Percentiles rank a stretch among this genome's conserved stretches.
Conservation (phyloP, 2,797 vertebrate species). For the Ispidina lecontei region DNA sequence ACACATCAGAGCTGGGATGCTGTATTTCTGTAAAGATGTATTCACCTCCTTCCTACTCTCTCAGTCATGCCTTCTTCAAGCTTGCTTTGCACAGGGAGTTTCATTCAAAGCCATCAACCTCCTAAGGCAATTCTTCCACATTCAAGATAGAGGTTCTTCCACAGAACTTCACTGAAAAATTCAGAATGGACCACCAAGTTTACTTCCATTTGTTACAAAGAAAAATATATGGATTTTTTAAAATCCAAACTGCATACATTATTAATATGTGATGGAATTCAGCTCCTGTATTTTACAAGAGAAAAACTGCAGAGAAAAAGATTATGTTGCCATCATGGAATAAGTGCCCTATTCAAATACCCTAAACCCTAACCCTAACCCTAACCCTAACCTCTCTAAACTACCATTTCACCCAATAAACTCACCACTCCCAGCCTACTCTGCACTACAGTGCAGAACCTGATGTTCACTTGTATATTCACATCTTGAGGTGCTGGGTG, state of each 20-base stretch:
- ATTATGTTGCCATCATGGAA: background rate
- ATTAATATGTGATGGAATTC: background rate
- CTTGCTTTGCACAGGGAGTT: background rate
- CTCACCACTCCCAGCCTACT: background rate
- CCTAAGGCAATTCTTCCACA: background rate
- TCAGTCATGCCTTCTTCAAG: background rate
- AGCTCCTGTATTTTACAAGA: background rate
- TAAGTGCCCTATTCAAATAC: background rate
- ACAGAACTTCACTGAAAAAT: background rate
- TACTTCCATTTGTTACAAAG: background rate
- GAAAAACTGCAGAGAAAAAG: constrained; percentile 30
- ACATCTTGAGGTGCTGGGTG: background rate
- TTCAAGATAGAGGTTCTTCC: background rate
- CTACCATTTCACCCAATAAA: background rate
- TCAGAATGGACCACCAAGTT: background rate
- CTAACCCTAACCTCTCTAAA: no score
- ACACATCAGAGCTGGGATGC: background rate
- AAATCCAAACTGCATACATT: background rate
- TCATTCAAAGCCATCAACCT: background rate
- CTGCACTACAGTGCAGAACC: background rate
- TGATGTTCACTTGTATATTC: background rate
- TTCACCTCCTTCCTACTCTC: background rate
- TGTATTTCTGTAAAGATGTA: background rate
- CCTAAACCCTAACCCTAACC: no score
- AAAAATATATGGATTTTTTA: background rate